Evolutionary conservation across 92 coral and sea anemone genomes (phyloP), one percentile per base, ranked within the genome.

Genomic region (Paragorgia papillata): DNA sequence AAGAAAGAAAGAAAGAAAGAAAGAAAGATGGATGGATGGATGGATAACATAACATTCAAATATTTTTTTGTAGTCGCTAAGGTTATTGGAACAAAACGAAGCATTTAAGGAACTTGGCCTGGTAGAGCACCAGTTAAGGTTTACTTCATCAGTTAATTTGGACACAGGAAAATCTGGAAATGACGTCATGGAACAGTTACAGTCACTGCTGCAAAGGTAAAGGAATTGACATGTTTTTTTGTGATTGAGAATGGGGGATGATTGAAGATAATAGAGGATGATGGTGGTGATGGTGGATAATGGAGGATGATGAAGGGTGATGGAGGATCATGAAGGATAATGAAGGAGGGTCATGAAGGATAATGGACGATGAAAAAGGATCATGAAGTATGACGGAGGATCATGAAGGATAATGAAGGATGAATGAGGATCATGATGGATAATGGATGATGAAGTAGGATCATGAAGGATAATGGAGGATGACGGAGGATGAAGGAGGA

Each of bases 21-120:
- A n/a, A n/a, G n/a, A n/a, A n/a, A n/a, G n/a, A n/a, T n/a, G n/a
- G n/a, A n/a, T n/a, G n/a, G n/a, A n/a, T n/a, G n/a, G n/a, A n/a
- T n/a, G n/a, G n/a, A n/a, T n/a, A n/a, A n/a, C n/a, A n/a, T n/a
- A n/a, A n/a, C n/a, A n/a, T n/a, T n/a, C n/a, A n/a, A n/a, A n/a
- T n/a, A n/a, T n/a, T n/a, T n/a, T n/a, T n/a, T 62, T 20, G 0
- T 67, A 94, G 98, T 94, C 97, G 8, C 31, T 90, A 31, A 81
- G 95, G 37, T 66, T 94, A 49, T 57, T 94, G 83, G 98, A 94
- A 29, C 88, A 96, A 2, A 89, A 81, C 41, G 89, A 86, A 34
- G 98, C 94, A 48, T 87, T 94, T 80, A 91, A 94, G 53, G 98
- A 91, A 64, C 85, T 94, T 48, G 98, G 98, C 27, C 86, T 94